Percentiles rank a stretch among this genome's conserved stretches.
These are phyloP conservation scores for Melanotus villosus DNA, from an alignment of 2,888 invertebrate genomes.

Conservation along the genomic window DNA sequence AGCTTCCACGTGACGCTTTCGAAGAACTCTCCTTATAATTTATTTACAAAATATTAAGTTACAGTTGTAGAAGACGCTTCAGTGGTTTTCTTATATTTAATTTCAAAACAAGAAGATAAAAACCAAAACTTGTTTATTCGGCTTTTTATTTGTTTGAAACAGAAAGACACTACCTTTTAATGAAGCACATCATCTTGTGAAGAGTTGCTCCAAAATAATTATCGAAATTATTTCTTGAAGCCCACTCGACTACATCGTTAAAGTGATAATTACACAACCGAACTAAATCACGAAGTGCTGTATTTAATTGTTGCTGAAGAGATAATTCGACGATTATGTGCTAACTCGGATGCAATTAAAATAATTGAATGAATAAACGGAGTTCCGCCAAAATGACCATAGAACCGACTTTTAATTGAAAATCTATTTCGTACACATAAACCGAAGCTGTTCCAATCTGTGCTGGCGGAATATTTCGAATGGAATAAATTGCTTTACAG, in stretches of 20 bases:
- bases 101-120: not conserved
- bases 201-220: conserved; percentile 35
- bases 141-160: not conserved
- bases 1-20: not conserved
- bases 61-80: not conserved
- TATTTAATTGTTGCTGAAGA: conserved; percentile 44
- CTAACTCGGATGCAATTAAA: conserved; percentile 36
- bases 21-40: not conserved
- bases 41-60: not conserved
- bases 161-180: conserved; percentile 7
- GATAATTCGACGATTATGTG: conserved; percentile 40
- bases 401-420: conserved; percentile 31
- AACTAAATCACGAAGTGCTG: conserved; percentile 40
- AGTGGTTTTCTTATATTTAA: not conserved
- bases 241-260: conserved; percentile 27
- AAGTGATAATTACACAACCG: conserved; percentile 41
- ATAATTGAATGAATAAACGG: conserved; percentile 37
- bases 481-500: conserved; percentile 16
- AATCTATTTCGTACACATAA: conserved; percentile 21
- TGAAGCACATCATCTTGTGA: conserved; percentile 23
- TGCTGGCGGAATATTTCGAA: conserved; percentile 12
- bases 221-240: conserved; percentile 40
- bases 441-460: conserved; percentile 22
- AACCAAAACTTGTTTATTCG: not conserved
- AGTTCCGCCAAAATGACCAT: conserved; percentile 38